Conservation (phyloP, 1,140 invertebrate genomes). For the Pantala flavescens region DNA sequence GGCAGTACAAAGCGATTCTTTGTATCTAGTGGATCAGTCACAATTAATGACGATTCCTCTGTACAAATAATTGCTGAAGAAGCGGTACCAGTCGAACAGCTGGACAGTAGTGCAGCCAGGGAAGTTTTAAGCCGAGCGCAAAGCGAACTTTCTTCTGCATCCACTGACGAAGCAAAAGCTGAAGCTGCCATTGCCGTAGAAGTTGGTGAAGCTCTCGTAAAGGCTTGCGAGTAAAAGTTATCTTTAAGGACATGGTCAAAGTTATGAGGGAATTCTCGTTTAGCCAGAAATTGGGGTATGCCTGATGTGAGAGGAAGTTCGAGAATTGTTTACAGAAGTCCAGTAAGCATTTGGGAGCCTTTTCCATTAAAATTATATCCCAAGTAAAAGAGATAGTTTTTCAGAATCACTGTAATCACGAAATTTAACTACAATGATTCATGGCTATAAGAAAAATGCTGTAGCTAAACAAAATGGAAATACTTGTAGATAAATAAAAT, state of each 20-base stretch:
- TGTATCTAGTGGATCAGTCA: constrained; percentile 95
- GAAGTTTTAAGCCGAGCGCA: constrained; percentile 79
- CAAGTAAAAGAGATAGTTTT: no score
- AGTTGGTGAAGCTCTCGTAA: constrained; percentile 84
- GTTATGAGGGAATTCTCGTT: no score
- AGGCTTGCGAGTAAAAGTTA: constrained; percentile 42
- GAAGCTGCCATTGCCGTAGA: constrained; percentile 92
- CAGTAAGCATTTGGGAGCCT: no score
- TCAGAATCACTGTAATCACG: no score
- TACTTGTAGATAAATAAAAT: no score
- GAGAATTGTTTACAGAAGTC: no score
- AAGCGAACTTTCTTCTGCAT: constrained; percentile 64
- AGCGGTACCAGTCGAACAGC: constrained; percentile 74
- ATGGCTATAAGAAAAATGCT: no score
- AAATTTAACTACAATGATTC: no score
- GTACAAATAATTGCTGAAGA: constrained; percentile 98
- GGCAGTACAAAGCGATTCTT: constrained; percentile 79
- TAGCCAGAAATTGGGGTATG: no score
- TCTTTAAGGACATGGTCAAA: background rate
- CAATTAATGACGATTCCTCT: constrained; percentile 95
- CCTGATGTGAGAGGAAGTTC: no score
- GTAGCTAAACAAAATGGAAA: no score
- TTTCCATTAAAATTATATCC: no score
- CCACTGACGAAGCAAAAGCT: constrained; percentile 73
- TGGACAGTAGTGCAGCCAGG: constrained; percentile 71